These are phyloP conservation scores for Notolepis coatsorum DNA, from an alignment of 2,797 vertebrate genomes.

Conservation along the genomic window DNA sequence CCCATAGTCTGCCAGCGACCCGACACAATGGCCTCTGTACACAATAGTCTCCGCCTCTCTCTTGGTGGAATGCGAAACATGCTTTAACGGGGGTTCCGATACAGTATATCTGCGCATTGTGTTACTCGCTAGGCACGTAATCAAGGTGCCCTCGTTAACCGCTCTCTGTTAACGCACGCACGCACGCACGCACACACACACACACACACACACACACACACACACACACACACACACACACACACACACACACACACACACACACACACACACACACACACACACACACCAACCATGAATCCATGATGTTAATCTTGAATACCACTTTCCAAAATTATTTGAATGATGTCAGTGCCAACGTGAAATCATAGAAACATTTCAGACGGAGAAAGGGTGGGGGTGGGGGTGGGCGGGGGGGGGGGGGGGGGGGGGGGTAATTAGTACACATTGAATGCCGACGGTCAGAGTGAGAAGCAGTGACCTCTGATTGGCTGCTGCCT, in stretches of 20 bases:
- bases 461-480: slow-evolving; percentile 26
- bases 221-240: not conserved
- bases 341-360: no score
- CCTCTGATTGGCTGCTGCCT: slow-evolving; percentile 26
- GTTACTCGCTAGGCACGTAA: slow-evolving; percentile 34
- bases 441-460: no score
- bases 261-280: not conserved
- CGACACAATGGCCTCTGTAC: slow-evolving; percentile 76
- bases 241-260: not conserved
- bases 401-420: no score
- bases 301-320: not conserved
- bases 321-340: not conserved
- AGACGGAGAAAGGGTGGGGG: no score
- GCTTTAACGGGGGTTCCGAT: slow-evolving; percentile 61
- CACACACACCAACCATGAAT: not conserved
- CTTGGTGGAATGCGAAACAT: slow-evolving; percentile 71
- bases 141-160: slow-evolving; percentile 21
- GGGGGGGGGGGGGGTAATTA: no score
- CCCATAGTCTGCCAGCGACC: slow-evolving; percentile 71
- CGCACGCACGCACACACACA: not conserved
- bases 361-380: no score
- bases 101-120: slow-evolving; percentile 52
- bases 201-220: not conserved
- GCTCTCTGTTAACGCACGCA: not conserved
- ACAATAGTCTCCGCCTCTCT: slow-evolving; percentile 64